A percentile compares a stretch with the other conserved stretches of the same genome.
Conservation (phyloP, 1,140 invertebrate species). For the Calycopis cecrops region DNA sequence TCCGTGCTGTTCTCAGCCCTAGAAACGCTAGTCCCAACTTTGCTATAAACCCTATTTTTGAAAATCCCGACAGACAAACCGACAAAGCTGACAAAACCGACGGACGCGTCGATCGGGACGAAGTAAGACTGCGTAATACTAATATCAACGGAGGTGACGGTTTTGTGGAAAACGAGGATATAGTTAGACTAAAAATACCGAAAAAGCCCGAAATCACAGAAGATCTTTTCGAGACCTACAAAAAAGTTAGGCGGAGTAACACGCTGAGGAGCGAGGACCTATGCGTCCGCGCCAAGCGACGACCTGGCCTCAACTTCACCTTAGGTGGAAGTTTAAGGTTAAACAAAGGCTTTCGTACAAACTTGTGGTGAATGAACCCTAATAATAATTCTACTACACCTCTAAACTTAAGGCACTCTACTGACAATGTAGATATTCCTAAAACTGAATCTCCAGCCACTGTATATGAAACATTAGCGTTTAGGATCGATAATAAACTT, state of each 20-base stretch:
- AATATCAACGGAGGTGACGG: constrained; percentile 51
- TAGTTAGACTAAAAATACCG: constrained; percentile 71
- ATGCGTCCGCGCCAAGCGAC: constrained; percentile 45
- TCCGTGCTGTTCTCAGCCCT: constrained; percentile 77
- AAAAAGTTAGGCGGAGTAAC: constrained; percentile 61
- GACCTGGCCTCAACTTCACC: constrained; percentile 50
- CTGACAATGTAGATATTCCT: constrained; percentile 40
- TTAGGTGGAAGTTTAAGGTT: constrained; percentile 68
- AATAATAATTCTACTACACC: constrained; percentile 28
- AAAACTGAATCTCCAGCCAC: constrained; percentile 39
- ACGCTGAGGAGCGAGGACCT: constrained; percentile 54
- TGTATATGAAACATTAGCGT: constrained; percentile 42
- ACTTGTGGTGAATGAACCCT: constrained; percentile 54
- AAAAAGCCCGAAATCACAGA: constrained; percentile 65
- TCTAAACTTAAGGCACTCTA: constrained; percentile 35
- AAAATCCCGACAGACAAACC: constrained; percentile 54
- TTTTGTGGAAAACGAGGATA: constrained; percentile 66
- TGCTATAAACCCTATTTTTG: constrained; percentile 79
- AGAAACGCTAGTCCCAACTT: constrained; percentile 79
- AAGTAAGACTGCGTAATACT: constrained; percentile 36
- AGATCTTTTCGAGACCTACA: constrained; percentile 66
- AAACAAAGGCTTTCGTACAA: constrained; percentile 59
- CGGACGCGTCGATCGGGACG: constrained; percentile 34
- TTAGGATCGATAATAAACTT: background rate
- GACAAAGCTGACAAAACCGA: constrained; percentile 42